A percentile compares a stretch with the other conserved stretches of the same genome.
Evolutionary conservation across 2,113 vertebrate species (phyloP).

Genomic region (Mystacornis crossleyi): DNA sequence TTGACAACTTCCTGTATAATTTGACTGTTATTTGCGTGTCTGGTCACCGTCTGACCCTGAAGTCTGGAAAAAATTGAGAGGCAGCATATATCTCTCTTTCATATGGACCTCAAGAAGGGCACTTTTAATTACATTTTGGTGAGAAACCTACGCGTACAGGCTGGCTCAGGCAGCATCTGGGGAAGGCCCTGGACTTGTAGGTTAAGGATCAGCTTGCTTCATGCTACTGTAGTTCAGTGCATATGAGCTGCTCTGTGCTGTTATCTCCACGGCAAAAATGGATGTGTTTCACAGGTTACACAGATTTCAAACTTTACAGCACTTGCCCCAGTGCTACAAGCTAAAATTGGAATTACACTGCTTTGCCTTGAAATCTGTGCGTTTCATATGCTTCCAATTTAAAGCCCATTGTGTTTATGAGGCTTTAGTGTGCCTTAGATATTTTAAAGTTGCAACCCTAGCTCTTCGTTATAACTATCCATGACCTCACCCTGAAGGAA

Average conservation of each 20-base stretch:
- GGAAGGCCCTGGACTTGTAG: background rate
- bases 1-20: constrained; percentile 88
- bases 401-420: background rate
- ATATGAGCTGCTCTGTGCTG: background rate
- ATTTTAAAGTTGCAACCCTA: background rate
- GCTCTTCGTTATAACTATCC: background rate
- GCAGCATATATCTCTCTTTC: constrained; percentile 48
- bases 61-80: constrained; percentile 79
- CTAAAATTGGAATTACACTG: constrained; percentile 27
- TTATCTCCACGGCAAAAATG: background rate
- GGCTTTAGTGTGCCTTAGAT: background rate
- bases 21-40: constrained; percentile 84
- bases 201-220: constrained; percentile 27
- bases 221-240: background rate
- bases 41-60: constrained; percentile 79
- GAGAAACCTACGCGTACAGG: constrained; percentile 25
- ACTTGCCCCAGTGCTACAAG: constrained; percentile 5
- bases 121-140: constrained; percentile 64
- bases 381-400: background rate
- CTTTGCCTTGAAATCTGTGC: constrained; percentile 28
- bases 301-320: constrained; percentile 18
- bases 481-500: background rate
- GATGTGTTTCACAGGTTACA: constrained; percentile 24
- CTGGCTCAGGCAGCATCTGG: background rate
- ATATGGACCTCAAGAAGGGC: constrained; percentile 54